Base-by-base conservation (phyloP, 2,888 invertebrate species). In the Eutolmus rufibarbis region DNA sequence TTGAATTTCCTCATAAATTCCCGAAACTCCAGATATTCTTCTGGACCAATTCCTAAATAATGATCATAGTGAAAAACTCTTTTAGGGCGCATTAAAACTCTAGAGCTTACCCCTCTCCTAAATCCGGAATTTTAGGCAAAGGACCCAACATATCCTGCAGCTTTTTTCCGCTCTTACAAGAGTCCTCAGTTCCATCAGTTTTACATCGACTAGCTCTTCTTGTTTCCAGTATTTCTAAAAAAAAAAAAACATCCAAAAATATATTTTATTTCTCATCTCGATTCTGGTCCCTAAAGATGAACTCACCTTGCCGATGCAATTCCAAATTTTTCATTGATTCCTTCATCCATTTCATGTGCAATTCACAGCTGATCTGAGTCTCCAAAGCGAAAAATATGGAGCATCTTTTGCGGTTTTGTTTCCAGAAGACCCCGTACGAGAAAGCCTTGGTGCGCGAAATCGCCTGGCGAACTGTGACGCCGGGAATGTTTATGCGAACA, bases 321-420 rank as follows among this genome's bases (percentile, higher is more conserved):
- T 93, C 93, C 46, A 93, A 90, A 89, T 92, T 92, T 82, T 92
- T 92, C 1, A 93, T 92, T 0, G 93, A 92, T 88, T 91, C 92
- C 31, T 92, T 92, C 46, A 93, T 90, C 93, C 93, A 93, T 89
- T 92, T 92, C 92, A 93, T 93, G 88, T 93, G 93, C 0, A 90
- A 90, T 3, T 92, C 91, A 88, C 91, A 92, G 12, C 90, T 90
- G 2, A 89, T 88, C 88, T 92, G 91, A 0, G 92, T 91, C 74
- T 93, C 93, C 9, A 92, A 89, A 3, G 93, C 91, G 89, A 93
- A 91, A 87, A 92, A 93, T 9, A 92, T 91, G 31, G 91, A 91
- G 88, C 92, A 92, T 87, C 91, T 90, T 19, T 92, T 92, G 3
- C 93, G 91, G 90, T 92, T 92, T 87, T 93, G 92, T 37, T 91